These are phyloP conservation scores for Tichodroma muraria DNA, from an alignment of 2,113 vertebrate genomes.

Conservation along the genomic window DNA sequence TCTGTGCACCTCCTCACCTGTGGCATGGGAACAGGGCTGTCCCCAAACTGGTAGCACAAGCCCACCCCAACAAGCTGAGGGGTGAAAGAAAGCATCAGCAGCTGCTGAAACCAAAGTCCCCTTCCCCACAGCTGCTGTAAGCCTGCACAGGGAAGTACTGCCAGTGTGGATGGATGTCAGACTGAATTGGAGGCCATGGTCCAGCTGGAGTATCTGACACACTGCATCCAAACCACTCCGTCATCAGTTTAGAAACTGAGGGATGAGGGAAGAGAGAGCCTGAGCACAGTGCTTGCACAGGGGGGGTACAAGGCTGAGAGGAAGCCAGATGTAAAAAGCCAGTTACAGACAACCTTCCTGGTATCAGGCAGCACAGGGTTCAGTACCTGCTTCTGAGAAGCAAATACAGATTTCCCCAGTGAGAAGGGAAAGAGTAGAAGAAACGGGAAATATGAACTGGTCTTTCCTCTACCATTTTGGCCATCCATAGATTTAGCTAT, in stretches of 20 bases:
- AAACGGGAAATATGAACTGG: background rate
- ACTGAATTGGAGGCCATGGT: accelerated
- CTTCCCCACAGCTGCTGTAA: background rate
- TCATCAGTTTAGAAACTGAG: background rate
- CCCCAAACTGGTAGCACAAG: accelerated
- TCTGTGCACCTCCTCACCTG: background rate
- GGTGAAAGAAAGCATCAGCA: background rate
- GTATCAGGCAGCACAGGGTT: background rate
- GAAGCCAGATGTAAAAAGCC: background rate
- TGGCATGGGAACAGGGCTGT: background rate
- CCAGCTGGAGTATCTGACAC: accelerated
- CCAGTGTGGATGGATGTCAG: background rate
- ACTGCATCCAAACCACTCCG: background rate
- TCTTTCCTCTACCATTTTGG: background rate
- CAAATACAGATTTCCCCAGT: background rate
- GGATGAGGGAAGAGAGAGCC: background rate
- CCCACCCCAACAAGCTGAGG: background rate
- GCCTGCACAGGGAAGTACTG: accelerated
- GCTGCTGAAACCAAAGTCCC: background rate
- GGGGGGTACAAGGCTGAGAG: background rate
- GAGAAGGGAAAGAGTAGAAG: background rate
- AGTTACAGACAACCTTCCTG: background rate
- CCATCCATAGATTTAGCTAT: background rate
- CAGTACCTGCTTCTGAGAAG: background rate
- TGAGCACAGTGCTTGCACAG: accelerated